Conservation (phyloP, 2,113 vertebrate species). For the Mesocricetus auratus region DNA sequence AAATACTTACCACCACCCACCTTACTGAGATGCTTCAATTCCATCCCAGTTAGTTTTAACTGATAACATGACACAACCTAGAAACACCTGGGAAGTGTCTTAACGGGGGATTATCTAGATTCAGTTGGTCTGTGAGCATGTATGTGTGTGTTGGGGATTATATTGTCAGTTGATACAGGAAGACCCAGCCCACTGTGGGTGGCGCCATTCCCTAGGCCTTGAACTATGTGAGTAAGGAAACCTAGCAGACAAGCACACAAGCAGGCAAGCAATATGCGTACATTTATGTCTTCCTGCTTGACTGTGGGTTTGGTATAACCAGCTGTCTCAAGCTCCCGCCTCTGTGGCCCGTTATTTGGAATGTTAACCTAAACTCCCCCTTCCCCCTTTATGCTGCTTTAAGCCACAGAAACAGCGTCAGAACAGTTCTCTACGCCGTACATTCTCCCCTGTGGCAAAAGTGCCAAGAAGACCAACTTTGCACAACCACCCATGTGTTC, state of each 20-base stretch:
- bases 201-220: neutral
- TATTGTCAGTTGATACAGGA: neutral
- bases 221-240: no score
- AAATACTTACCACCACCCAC: neutral
- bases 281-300: neutral
- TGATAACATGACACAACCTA: neutral
- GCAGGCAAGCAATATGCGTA: neutral
- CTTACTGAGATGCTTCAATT: neutral
- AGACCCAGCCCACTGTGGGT: neutral
- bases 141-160: no score
- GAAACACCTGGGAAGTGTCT: neutral
- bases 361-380: no score
- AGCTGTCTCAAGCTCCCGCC: neutral
- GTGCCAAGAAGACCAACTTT: neutral
- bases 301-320: neutral
- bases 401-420: neutral
- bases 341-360: neutral
- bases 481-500: neutral
- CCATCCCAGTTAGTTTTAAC: neutral
- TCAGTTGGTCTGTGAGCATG: neutral
- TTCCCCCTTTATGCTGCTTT: neutral
- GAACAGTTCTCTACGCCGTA: accelerated
- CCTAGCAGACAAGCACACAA: neutral
- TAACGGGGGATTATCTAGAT: neutral
- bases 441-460: neutral